These are phyloP conservation scores for Venustoraphidia nigricollis DNA, from an alignment of 2,888 invertebrate species.

Conservation along the genomic window DNA sequence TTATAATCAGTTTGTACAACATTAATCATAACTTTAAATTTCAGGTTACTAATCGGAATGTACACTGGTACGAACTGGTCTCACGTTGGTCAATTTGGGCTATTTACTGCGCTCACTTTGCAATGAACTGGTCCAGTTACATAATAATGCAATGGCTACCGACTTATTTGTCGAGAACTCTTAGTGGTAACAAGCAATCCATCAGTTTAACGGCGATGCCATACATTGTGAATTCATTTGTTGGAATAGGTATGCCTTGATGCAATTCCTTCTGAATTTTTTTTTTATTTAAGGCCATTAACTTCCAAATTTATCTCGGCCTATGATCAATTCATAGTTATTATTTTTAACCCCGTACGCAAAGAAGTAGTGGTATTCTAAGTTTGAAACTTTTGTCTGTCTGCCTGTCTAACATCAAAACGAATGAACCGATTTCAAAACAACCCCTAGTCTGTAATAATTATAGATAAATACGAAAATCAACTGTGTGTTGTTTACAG, in stretches of 20 bases:
- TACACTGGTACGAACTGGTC: conserved; percentile 48
- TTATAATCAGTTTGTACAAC: no score
- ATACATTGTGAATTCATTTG: conserved; percentile 54
- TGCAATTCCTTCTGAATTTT: conserved; percentile 2
- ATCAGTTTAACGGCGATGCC: conserved; percentile 60
- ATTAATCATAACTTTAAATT: neutral
- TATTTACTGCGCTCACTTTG: conserved; percentile 58
- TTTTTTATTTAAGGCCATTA: no score
- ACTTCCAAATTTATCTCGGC: no score
- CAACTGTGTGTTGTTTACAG: conserved; percentile 20
- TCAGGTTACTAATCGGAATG: conserved; percentile 24
- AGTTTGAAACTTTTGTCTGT: no score
- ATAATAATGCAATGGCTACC: conserved; percentile 70
- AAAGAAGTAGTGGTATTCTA: no score
- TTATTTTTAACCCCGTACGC: no score
- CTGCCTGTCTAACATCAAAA: no score
- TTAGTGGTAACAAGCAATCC: conserved; percentile 49
- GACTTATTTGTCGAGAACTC: conserved; percentile 46
- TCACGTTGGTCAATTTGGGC: conserved; percentile 56
- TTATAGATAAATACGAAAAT: neutral
- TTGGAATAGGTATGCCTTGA: conserved; percentile 41
- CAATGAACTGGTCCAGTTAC: conserved; percentile 69
- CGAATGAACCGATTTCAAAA: neutral
- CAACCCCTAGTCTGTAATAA: no score
- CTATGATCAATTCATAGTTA: no score